Conservation (phyloP, 2,888 invertebrate species). For the Gandaritis pyraliata region DNA sequence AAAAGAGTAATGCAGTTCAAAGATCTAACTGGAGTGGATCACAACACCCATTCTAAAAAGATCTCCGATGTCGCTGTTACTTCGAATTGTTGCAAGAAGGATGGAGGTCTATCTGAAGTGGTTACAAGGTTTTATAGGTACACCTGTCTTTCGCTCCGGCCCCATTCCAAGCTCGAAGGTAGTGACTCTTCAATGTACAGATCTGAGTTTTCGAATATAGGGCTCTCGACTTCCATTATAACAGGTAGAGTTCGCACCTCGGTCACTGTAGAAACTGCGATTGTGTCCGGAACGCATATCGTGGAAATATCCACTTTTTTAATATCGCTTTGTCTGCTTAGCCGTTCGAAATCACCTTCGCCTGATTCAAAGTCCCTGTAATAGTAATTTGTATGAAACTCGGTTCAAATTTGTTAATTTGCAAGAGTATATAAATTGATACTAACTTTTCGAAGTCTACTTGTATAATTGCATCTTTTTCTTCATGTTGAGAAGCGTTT, state of each 20-base stretch:
- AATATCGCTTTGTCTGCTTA: slow-evolving; percentile 85
- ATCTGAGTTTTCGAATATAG: slow-evolving; percentile 86
- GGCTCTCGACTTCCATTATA: slow-evolving; percentile 59
- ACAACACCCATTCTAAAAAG: slow-evolving; percentile 54
- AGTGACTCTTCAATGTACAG: slow-evolving; percentile 95
- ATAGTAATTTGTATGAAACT: neutral
- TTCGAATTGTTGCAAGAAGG: neutral
- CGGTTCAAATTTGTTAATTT: neutral
- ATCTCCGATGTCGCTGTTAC: slow-evolving; percentile 42
- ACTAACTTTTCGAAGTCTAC: slow-evolving; percentile 77
- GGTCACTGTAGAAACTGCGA: slow-evolving; percentile 83
- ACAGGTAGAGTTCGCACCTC: slow-evolving; percentile 81
- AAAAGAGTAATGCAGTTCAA: slow-evolving; percentile 6
- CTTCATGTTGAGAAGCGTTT: slow-evolving; percentile 60
- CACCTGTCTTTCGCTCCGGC: slow-evolving; percentile 80
- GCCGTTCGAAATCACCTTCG: slow-evolving; percentile 93
- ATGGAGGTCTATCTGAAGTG: slow-evolving; percentile 35
- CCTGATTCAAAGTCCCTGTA: slow-evolving; percentile 91
- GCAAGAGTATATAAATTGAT: neutral
- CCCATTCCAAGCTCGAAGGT: slow-evolving; percentile 92
- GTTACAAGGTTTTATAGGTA: slow-evolving; percentile 55
- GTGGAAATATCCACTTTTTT: slow-evolving; percentile 70
- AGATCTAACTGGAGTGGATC: slow-evolving; percentile 16
- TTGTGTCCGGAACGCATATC: slow-evolving; percentile 74
- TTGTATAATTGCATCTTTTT: slow-evolving; percentile 70